Evolutionary conservation across 2,113 vertebrate species (phyloP), one percentile per base, ranked within the genome.

Genomic region (Haliaeetus leucogaster): DNA sequence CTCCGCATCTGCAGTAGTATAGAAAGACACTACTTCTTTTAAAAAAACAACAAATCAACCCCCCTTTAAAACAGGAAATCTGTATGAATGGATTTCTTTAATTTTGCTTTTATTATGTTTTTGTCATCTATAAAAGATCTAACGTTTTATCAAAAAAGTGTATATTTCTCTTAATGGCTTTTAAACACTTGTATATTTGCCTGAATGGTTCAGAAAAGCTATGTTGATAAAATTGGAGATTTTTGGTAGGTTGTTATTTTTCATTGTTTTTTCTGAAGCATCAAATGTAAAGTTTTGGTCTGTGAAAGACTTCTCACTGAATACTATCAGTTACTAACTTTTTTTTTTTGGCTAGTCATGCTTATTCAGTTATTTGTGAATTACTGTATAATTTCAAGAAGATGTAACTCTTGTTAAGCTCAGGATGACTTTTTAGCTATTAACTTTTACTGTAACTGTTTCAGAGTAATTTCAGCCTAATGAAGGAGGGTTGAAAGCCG

Each of bases 341-440:
- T 63, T 29, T 58, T 63, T 29, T 50, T 53, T 80, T 90, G 40
- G 11, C 40, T 82, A 55, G 25, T 89, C 32, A 27, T 77, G 12
- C 56, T 85, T 56, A 34, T 84, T 89, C 58, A 88, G 72, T 77
- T 90, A 59, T 95, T 97, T 77, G 43, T 93, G 86, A 94, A 82
- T 76, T 92, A 87, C 63, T 90, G 84, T 93, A 87, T 74, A 87
- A 91, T 86, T 96, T 96, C 87, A 87, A 93, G 42, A 91, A 83
- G 67, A 78, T 81, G 38, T 85, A 95, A 93, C 66, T 91, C 93
- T 76, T 91, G 62, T 74, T 89, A 92, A 89, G 89, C 3, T 87
- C 77, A 86, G 34, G 42, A 67, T 89, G 66, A 85, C 90, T 70
- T 92, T 90, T 90, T 90, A n/a, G 61, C 15, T 40, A 10, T 42